Conservation (phyloP, 37 sponge, comb jelly and placozoan species). For the Tethya wilhelma region DNA sequence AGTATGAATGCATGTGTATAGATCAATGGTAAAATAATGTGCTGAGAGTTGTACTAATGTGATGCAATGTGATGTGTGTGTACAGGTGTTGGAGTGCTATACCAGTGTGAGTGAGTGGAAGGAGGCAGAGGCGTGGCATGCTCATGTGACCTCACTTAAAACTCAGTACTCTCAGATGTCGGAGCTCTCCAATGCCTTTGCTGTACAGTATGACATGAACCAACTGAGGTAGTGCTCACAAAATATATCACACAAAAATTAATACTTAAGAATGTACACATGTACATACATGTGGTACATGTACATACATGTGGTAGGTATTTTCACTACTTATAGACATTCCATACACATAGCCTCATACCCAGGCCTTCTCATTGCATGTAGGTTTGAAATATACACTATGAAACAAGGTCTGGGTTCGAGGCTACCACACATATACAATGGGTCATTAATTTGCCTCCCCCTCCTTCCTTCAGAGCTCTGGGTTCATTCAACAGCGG, state of each 20-base stretch:
- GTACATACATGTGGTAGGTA: no score
- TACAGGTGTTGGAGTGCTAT: constrained; percentile 85
- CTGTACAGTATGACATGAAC: constrained; percentile 62
- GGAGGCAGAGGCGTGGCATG: constrained; percentile 71
- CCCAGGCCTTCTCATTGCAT: not conserved
- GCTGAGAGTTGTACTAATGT: not conserved
- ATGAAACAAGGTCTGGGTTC: not conserved
- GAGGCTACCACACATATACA: no score
- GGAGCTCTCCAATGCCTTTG: constrained; percentile 44
- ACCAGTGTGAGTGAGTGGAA: constrained; percentile 69
- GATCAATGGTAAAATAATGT: no score
- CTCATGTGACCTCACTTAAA: constrained; percentile 35
- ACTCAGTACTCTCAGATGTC: constrained; percentile 1
- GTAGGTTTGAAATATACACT: not conserved
- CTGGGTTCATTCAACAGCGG: constrained; percentile 59
- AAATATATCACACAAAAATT: no score
- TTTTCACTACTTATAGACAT: no score
- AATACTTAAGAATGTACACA: no score
- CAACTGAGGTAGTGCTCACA: constrained; percentile 52
- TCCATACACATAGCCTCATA: no score
- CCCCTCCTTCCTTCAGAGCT: constrained; percentile 55
- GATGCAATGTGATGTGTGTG: not conserved
- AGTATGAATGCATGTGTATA: no score
- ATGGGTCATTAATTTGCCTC: no score
- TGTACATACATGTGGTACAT: no score